Percentiles rank a stretch among this genome's conserved stretches.
Conservation (phyloP, 2,888 invertebrate species). For the Drosophila borborema region DNA sequence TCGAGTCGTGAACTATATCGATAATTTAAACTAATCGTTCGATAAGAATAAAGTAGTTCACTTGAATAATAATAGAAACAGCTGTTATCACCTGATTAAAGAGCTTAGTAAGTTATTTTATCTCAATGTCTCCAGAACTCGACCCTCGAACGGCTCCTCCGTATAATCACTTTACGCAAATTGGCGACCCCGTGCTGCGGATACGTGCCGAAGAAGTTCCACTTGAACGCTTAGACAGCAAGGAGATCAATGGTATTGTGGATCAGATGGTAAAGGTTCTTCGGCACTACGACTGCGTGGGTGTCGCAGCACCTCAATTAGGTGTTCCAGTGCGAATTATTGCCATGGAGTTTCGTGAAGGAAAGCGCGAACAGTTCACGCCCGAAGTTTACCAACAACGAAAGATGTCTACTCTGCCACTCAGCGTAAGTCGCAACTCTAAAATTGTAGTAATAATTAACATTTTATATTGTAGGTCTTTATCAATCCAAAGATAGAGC, state of each 20-base stretch:
- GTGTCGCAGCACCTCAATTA: conserved; percentile 91
- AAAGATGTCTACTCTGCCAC: conserved; percentile 87
- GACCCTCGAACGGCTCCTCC: conserved; percentile 86
- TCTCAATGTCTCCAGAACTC: conserved; percentile 42
- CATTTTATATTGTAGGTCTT: conserved; percentile 86
- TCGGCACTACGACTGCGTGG: conserved; percentile 88
- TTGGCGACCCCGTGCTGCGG: conserved; percentile 91
- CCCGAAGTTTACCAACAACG: conserved; percentile 83
- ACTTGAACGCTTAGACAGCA: conserved; percentile 86
- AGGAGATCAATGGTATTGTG: conserved; percentile 87
- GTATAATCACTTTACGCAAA: conserved; percentile 90
- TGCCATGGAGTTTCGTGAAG: conserved; percentile 87
- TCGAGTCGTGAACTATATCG: neutral
- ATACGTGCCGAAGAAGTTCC: conserved; percentile 86
- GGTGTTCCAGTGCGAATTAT: conserved; percentile 89
- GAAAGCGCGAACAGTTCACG: conserved; percentile 84
- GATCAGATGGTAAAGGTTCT: conserved; percentile 87
- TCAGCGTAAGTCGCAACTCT: conserved; percentile 85
- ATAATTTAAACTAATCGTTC: neutral
- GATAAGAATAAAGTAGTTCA: neutral
- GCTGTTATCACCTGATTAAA: conserved; percentile 15
- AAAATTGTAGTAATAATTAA: neutral
- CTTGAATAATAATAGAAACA: neutral
- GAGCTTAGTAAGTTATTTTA: neutral
- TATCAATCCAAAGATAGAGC: conserved; percentile 89